Conservation (phyloP, 1,140 invertebrate species). For the Tetramorium simillimum region DNA sequence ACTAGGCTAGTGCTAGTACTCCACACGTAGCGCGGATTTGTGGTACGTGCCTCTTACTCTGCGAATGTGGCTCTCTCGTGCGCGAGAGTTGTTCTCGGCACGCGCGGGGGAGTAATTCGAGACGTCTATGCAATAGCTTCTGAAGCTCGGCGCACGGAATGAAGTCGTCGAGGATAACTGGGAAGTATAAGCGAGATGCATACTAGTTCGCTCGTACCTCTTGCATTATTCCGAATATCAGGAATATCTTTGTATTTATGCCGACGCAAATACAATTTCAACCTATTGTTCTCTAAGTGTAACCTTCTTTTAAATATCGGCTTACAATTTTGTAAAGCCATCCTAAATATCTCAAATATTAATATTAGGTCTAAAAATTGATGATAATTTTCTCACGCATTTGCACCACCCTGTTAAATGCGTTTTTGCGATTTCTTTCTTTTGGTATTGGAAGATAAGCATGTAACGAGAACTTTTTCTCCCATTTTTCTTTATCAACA, state of each 20-base stretch:
- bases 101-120: slow-evolving; percentile 33
- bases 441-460: not conserved
- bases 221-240: not conserved
- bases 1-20: slow-evolving; percentile 24
- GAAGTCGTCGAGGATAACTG: slow-evolving; percentile 47
- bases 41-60: slow-evolving; percentile 51
- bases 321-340: not conserved
- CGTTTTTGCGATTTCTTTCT: not conserved
- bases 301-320: not conserved
- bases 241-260: not conserved
- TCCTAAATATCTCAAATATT: not conserved
- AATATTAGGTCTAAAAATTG: not conserved
- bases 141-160: slow-evolving; percentile 13
- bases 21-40: slow-evolving; percentile 55
- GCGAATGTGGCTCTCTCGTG: not conserved
- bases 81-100: slow-evolving; percentile 41
- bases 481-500: not conserved
- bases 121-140: slow-evolving; percentile 45
- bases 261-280: not conserved
- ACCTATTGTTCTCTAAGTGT: not conserved
- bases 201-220: slow-evolving; percentile 3
- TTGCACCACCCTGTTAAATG: no score
- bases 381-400: not conserved
- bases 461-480: slow-evolving; percentile 2
- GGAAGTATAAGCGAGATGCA: slow-evolving; percentile 39